Evolutionary conservation across 2,797 vertebrate species (phyloP).

Genomic region (Synaphobranchus kaupii): DNA sequence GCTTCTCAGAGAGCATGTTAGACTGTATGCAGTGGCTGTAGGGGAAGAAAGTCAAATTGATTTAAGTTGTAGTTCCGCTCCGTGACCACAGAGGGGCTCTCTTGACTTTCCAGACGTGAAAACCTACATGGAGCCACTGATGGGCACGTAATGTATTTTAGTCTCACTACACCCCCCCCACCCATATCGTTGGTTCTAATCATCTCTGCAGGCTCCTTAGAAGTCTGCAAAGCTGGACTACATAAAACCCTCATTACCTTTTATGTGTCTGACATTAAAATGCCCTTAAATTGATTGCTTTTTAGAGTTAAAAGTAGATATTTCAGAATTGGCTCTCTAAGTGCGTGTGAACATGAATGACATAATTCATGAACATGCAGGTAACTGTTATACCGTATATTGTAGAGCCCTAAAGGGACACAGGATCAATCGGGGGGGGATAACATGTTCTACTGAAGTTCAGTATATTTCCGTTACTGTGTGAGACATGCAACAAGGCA

Average conservation of each 20-base stretch:
- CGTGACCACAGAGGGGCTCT: conserved; percentile 32
- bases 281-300: background rate
- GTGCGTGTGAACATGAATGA: background rate
- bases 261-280: conserved; percentile 4
- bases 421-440: background rate
- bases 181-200: background rate
- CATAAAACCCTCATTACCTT: background rate
- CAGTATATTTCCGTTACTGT: background rate
- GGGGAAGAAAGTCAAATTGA: too few relatives aligned
- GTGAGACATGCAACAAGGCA: background rate
- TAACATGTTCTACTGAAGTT: background rate
- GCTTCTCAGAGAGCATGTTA: too few relatives aligned
- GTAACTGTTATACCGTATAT: background rate
- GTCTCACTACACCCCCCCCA: background rate
- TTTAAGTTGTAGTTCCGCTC: conserved; percentile 11
- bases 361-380: background rate
- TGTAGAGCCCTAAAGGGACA: background rate
- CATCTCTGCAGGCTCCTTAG: background rate
- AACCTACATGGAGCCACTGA: background rate
- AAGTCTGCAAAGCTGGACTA: background rate
- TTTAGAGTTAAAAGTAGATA: background rate
- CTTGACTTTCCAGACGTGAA: background rate
- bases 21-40: background rate
- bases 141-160: background rate
- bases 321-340: background rate